Evolutionary conservation across 2,113 vertebrate genomes (phyloP), one percentile per base, ranked within the genome.

Genomic region (Vanacampus margaritifer): DNA sequence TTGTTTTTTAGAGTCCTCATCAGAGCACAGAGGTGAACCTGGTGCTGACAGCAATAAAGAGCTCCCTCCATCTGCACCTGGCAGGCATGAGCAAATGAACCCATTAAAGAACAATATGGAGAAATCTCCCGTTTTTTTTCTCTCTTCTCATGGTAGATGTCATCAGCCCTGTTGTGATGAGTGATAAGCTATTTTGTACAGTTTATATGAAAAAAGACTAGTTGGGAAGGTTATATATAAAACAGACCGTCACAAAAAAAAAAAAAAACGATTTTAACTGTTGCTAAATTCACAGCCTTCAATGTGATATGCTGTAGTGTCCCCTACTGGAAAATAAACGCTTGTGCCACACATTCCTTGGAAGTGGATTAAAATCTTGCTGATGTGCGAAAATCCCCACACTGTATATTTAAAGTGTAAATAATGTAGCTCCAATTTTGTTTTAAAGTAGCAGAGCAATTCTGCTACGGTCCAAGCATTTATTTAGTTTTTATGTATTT

Each of bases 11-110:
- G 35, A 16, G 61, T 37, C 64, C 68, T 80, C 71, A 74, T 80
- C 68, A 68, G 73, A 6, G 43, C 43, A 73, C 66, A 66, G 71
- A 54, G 82, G 82, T 77, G 79, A 82, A 78, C 72, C 87, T 86
- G 84, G 70, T 66, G 65, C 41, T 85, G 85, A 83, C 81, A 82
- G 72, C 84, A 84, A 86, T 84, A 82, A 82, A 88, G 81, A 83
- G 83, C 79, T 85, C 87, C 85, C 79, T 85, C 87, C 85, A 90
- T 84, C 87, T 87, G 81, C 26, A 74, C 78, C 67, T 86, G 81
- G 75, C 84, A 86, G 80, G 78, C 80, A 67, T 71, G 72, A 64
- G 84, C 77, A 86, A 87, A 86, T 83, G 75, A 87, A 83, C 76
- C 84, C 83, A 86, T 88, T 86, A 88, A 80, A 74, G 69, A 75